phyloP scores from a whole-genome alignment of 1,140 invertebrate species.

The Nymphalis io region DNA sequence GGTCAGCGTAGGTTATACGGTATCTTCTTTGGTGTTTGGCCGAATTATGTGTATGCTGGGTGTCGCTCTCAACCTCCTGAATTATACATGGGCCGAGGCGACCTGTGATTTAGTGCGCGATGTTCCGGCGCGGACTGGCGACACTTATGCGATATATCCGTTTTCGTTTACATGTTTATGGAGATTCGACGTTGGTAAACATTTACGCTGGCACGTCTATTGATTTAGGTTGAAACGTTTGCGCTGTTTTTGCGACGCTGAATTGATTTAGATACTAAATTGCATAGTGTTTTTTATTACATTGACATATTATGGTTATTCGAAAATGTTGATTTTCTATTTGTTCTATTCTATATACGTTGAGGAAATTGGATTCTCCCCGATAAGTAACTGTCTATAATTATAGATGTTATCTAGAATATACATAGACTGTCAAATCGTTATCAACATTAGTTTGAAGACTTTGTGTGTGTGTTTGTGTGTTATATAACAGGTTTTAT shows the following conservation, averaged over 20 bases:
- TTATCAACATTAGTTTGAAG: too few relatives aligned
- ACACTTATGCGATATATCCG: slow-evolving; percentile 60
- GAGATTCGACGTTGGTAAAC: slow-evolving; percentile 23
- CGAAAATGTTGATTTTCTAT: not conserved
- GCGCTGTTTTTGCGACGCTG: slow-evolving; percentile 9
- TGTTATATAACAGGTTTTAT: too few relatives aligned
- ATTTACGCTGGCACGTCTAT: slow-evolving; percentile 23
- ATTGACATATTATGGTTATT: not conserved
- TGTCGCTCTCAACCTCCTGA: slow-evolving; percentile 60
- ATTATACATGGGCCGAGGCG: slow-evolving; percentile 69
- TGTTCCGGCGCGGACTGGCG: slow-evolving; percentile 49
- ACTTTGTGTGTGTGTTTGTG: too few relatives aligned
- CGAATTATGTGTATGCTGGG: slow-evolving; percentile 61
- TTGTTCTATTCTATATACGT: too few relatives aligned
- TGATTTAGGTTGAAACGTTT: slow-evolving; percentile 22
- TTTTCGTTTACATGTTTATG: slow-evolving; percentile 52
- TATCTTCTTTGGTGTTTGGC: slow-evolving; percentile 65
- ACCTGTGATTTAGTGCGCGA: slow-evolving; percentile 68
- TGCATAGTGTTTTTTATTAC: not conserved
- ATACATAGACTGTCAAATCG: too few relatives aligned
- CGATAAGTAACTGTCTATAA: too few relatives aligned
- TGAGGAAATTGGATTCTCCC: too few relatives aligned
- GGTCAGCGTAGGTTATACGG: slow-evolving; percentile 47
- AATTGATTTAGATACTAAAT: not conserved
- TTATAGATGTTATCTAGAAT: too few relatives aligned